These are phyloP conservation scores for Drosophila quasianomalipes DNA, from an alignment of 2,888 invertebrate genomes.

Conservation along the genomic window DNA sequence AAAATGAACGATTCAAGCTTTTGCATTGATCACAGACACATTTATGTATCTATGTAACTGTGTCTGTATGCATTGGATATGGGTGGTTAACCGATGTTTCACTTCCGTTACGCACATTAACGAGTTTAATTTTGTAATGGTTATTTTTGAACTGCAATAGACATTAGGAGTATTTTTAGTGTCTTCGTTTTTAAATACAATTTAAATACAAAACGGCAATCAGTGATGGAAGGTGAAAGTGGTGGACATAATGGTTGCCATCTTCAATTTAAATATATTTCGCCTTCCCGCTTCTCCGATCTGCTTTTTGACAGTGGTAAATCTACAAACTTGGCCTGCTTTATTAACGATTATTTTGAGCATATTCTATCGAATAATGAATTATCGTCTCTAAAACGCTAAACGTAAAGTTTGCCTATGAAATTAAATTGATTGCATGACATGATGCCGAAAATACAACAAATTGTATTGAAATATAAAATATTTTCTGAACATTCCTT, in stretches of 20 bases:
- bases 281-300: not conserved
- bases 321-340: not conserved
- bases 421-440: too few species aligned
- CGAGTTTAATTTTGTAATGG: too few species aligned
- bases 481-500: not conserved
- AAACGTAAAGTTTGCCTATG: too few species aligned
- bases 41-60: not conserved
- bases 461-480: too few species aligned
- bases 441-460: too few species aligned
- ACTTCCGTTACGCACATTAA: too few species aligned
- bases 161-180: too few species aligned
- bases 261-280: not conserved
- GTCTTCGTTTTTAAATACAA: too few species aligned
- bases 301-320: not conserved
- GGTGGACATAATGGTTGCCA: too few species aligned
- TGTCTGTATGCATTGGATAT: not conserved
- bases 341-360: not conserved
- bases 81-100: not conserved
- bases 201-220: too few species aligned
- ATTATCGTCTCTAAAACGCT: not conserved
- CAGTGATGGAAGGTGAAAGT: too few species aligned
- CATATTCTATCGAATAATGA: not conserved
- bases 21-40: not conserved
- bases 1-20: not conserved
- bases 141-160: too few species aligned